Conservation (phyloP, 2,797 vertebrate genomes). For the Cossypha heuglini region DNA sequence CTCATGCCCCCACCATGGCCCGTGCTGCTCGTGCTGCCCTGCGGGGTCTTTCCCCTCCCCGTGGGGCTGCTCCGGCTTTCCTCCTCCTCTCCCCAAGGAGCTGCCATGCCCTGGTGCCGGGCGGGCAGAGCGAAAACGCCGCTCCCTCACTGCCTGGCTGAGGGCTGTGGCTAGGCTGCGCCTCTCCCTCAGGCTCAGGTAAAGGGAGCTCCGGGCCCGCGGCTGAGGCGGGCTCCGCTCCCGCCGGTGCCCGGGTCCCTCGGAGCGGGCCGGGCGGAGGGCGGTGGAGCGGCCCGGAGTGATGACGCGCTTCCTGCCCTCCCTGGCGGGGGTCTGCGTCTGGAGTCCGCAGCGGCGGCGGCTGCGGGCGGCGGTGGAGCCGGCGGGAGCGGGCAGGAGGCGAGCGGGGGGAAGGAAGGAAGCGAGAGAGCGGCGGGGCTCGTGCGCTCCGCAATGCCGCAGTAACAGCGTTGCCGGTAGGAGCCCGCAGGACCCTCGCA, state of each 20-base stretch:
- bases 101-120: not conserved
- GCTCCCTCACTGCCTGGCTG: not conserved
- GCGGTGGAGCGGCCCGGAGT: conserved; percentile 58
- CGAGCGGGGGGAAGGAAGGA: not conserved
- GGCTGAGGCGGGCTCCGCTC: not conserved
- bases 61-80: not conserved
- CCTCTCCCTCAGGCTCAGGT: not conserved
- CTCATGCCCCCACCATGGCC: not conserved
- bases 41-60: not conserved
- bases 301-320: conserved; percentile 80
- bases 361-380: not conserved
- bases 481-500: not conserved
- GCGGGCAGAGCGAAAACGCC: not conserved
- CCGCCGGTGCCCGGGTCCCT: too few species aligned
- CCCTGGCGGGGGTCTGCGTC: conserved; percentile 68
- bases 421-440: conserved; percentile 1
- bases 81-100: not conserved
- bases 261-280: not conserved
- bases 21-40: fast-evolving
- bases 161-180: not conserved
- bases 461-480: conserved; percentile 34
- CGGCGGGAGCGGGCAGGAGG: not conserved
- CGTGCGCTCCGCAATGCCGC: not conserved
- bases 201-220: not conserved
- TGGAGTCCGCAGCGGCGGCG: conserved; percentile 42